These are phyloP conservation scores for Tauraco erythrolophus DNA, from an alignment of 2,113 vertebrate species.

Conservation along the genomic window DNA sequence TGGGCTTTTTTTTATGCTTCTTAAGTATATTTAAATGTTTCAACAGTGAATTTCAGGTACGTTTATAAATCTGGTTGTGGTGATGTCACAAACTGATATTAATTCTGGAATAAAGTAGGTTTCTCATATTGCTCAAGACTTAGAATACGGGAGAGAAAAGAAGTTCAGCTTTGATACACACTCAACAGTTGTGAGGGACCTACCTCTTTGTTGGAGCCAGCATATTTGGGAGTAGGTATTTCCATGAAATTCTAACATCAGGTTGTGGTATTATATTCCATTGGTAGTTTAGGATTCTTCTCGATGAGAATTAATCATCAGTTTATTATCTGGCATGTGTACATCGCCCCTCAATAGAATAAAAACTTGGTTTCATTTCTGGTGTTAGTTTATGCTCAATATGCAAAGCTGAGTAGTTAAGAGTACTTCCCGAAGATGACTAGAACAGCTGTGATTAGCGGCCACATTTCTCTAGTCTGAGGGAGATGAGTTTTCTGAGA, in stretches of 20 bases:
- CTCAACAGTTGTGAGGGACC: not conserved
- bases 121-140: not conserved
- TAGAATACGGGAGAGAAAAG: not conserved
- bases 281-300: not conserved
- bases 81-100: not conserved
- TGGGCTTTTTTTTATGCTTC: not conserved
- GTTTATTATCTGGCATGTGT: not conserved
- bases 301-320: not conserved
- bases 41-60: not conserved
- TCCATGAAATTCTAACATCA: not conserved
- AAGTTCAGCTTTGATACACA: not conserved
- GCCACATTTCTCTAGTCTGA: not conserved
- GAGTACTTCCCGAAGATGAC: not conserved
- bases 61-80: not conserved
- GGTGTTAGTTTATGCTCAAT: not conserved
- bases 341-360: not conserved
- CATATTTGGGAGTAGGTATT: not conserved
- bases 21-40: not conserved
- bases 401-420: not conserved
- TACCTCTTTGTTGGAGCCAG: not conserved
- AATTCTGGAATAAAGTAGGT: not conserved
- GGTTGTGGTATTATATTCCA: not conserved
- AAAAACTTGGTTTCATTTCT: not conserved
- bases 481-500: not conserved
- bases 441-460: not conserved